Conservation (phyloP, 2,797 vertebrate species). For the Ctenopoma kingsleyae region DNA sequence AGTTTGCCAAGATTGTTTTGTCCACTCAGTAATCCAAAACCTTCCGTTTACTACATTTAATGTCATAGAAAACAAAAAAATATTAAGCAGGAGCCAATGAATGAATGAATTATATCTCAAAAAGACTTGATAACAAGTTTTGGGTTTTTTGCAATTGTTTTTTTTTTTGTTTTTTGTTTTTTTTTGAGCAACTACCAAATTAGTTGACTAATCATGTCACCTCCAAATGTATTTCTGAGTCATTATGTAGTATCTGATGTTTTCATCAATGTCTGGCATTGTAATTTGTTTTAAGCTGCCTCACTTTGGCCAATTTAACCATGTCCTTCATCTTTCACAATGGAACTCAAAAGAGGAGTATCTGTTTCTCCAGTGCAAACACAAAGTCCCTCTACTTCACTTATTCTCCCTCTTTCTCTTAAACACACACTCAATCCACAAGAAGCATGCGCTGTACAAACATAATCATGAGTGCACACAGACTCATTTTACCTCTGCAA, state of each 20-base stretch:
- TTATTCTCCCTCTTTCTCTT: constrained; percentile 4
- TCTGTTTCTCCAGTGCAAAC: constrained; percentile 50
- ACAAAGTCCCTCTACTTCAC: constrained; percentile 46
- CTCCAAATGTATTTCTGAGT: background rate
- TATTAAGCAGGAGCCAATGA: no score
- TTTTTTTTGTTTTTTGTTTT: no score
- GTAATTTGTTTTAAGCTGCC: constrained; percentile 21
- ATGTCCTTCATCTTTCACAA: constrained; percentile 42
- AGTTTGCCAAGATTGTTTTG: no score
- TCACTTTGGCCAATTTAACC: constrained; percentile 33
- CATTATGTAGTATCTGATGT: no score
- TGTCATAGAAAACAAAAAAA: no score
- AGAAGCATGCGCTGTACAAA: constrained; percentile 31
- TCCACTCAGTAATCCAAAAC: no score
- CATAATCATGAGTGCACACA: constrained; percentile 52
- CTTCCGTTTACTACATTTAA: no score
- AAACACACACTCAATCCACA: constrained; percentile 40
- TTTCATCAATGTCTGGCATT: background rate
- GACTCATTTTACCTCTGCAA: constrained; percentile 66
- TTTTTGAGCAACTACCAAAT: background rate
- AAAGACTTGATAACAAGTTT: no score
- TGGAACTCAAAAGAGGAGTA: constrained; percentile 38
- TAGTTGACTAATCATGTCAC: background rate
- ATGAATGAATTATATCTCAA: no score
- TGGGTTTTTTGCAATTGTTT: no score